phyloP scores from a whole-genome alignment of 1,140 invertebrate species.

The Parasteatoda tepidariorum region DNA sequence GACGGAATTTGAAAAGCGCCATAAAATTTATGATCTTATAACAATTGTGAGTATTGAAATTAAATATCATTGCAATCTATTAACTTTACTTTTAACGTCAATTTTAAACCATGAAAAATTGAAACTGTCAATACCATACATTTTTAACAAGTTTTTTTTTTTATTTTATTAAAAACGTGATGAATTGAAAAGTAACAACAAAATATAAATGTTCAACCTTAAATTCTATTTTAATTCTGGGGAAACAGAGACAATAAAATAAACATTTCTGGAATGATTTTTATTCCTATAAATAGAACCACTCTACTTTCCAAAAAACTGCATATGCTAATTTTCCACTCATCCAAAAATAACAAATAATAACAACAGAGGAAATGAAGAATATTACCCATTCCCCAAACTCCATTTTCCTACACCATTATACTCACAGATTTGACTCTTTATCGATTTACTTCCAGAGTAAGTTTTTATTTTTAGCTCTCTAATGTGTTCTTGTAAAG shows the following conservation, averaged over 20 bases:
- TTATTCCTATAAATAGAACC: not conserved
- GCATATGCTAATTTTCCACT: conserved; percentile 3
- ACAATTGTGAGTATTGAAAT: too few relatives aligned
- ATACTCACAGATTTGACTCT: conserved; percentile 3
- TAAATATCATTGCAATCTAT: too few relatives aligned
- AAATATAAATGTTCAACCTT: too few relatives aligned
- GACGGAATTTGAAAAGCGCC: too few relatives aligned
- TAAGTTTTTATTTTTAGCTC: not conserved
- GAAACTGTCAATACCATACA: too few relatives aligned
- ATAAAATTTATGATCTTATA: too few relatives aligned
- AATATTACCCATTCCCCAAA: not conserved
- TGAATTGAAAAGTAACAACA: too few relatives aligned
- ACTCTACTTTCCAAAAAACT: not conserved
- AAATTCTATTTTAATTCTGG: not conserved
- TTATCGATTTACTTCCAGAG: not conserved
- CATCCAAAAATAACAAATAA: not conserved
- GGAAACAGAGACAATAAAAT: not conserved
- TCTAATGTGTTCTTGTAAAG: not conserved
- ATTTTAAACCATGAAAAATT: too few relatives aligned
- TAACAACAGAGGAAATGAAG: not conserved
- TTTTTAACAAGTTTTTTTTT: too few relatives aligned
- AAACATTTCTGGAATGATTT: not conserved
- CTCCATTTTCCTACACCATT: not conserved
- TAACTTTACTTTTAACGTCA: too few relatives aligned
- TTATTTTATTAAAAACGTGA: too few relatives aligned